These are phyloP conservation scores for Pemphigus obesinymphae DNA, from an alignment of 1,140 invertebrate genomes.

Conservation along the genomic window DNA sequence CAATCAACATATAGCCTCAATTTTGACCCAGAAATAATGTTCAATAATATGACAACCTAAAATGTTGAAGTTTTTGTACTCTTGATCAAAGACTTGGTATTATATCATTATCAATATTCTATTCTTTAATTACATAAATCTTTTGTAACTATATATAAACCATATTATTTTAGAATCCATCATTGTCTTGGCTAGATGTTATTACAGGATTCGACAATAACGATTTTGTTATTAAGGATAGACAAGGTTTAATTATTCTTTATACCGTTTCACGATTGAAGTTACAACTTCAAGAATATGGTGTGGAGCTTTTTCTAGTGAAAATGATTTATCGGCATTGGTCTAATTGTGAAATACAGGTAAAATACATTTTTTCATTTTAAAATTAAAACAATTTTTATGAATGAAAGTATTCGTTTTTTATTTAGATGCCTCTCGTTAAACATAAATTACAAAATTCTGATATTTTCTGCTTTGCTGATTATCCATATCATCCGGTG, in stretches of 20 bases:
- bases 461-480: slow-evolving; percentile 91
- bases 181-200: slow-evolving; percentile 87
- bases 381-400: background rate
- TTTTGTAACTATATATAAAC: too few species aligned
- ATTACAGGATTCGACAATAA: slow-evolving; percentile 83
- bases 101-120: background rate
- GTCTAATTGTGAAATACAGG: slow-evolving; percentile 84
- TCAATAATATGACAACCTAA: slow-evolving; percentile 65
- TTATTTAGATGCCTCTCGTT: slow-evolving; percentile 73
- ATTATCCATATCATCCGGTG: slow-evolving; percentile 80
- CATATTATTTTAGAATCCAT: slow-evolving; percentile 56
- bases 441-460: slow-evolving; percentile 81
- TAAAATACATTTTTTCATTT: slow-evolving; percentile 44
- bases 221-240: slow-evolving; percentile 82
- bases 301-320: slow-evolving; percentile 74
- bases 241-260: slow-evolving; percentile 74
- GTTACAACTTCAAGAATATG: slow-evolving; percentile 67
- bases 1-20: slow-evolving; percentile 46
- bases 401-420: background rate
- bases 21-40: slow-evolving; percentile 42
- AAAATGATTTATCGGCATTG: slow-evolving; percentile 84
- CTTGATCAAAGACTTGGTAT: slow-evolving; percentile 78
- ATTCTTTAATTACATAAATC: background rate
- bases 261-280: slow-evolving; percentile 71
- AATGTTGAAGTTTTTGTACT: slow-evolving; percentile 90